phyloP scores from a whole-genome alignment of 37 sponge, comb jelly and placozoan genomes.

The Halisarca cf. caerulea region DNA sequence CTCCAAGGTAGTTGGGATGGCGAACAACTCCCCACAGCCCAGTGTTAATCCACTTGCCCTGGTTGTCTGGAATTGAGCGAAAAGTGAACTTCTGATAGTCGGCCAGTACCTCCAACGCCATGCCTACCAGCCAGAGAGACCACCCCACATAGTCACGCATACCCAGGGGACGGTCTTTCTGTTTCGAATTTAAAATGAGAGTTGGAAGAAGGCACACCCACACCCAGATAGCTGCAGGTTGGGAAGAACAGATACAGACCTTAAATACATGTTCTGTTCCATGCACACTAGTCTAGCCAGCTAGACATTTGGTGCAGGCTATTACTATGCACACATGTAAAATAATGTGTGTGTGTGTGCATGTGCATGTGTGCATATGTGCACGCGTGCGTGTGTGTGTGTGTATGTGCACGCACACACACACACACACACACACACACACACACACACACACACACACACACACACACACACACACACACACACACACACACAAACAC shows the following conservation, averaged over 20 bases:
- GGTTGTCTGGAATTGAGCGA: slow-evolving; percentile 73
- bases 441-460: too few relatives aligned
- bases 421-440: too few relatives aligned
- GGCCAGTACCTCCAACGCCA: slow-evolving; percentile 77
- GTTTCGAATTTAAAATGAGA: slow-evolving; percentile 73
- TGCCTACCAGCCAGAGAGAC: slow-evolving; percentile 78
- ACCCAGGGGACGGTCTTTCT: slow-evolving; percentile 44
- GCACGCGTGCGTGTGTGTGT: too few relatives aligned
- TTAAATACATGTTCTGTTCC: too few relatives aligned
- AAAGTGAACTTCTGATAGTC: slow-evolving; percentile 93
- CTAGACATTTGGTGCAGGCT: too few relatives aligned
- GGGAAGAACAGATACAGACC: background rate
- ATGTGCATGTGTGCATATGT: too few relatives aligned
- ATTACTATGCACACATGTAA: too few relatives aligned
- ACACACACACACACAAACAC: too few relatives aligned
- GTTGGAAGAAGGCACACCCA: slow-evolving; percentile 81
- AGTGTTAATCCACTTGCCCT: slow-evolving; percentile 66
- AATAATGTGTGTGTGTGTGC: too few relatives aligned
- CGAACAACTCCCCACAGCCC: slow-evolving; percentile 89
- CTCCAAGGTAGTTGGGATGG: slow-evolving; percentile 98
- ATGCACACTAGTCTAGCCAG: too few relatives aligned
- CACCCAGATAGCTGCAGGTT: slow-evolving; percentile 77
- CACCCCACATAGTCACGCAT: slow-evolving; percentile 82
- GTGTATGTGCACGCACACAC: too few relatives aligned
- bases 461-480: too few relatives aligned